phyloP scores from a whole-genome alignment of 2,797 vertebrate genomes.

The Hyperoplus immaculatus region DNA sequence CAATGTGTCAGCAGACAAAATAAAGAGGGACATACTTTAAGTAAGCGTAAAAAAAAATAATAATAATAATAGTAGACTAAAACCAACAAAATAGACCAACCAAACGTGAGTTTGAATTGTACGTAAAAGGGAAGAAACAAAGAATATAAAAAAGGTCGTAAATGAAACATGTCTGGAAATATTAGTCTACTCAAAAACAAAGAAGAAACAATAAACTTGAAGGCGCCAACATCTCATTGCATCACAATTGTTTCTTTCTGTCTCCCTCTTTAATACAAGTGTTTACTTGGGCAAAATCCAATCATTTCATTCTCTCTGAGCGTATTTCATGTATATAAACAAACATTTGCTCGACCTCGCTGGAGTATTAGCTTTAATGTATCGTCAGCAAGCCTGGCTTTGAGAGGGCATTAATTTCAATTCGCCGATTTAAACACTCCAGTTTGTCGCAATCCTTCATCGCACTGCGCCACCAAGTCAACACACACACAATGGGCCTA shows the following conservation, averaged over 20 bases:
- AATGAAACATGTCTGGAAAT: constrained; percentile 54
- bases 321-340: constrained; percentile 92
- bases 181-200: constrained; percentile 56
- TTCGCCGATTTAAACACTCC: constrained; percentile 96
- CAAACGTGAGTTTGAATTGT: neutral
- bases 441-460: constrained; percentile 95
- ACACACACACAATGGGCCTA: constrained; percentile 85
- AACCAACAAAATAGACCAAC: constrained; percentile 6
- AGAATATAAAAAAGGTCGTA: constrained; percentile 35
- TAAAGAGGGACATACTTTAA: constrained; percentile 43
- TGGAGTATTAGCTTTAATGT: constrained; percentile 92
- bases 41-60: constrained; percentile 18
- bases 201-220: constrained; percentile 57
- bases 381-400: constrained; percentile 92
- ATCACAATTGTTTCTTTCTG: constrained; percentile 69
- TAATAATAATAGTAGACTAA: constrained; percentile 1
- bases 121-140: constrained; percentile 10
- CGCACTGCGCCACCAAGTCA: constrained; percentile 84
- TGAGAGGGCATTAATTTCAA: constrained; percentile 98
- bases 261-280: constrained; percentile 73
- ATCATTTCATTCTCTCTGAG: constrained; percentile 80
- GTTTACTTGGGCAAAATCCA: constrained; percentile 79
- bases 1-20: constrained; percentile 66
- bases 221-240: constrained; percentile 54
- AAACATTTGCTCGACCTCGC: constrained; percentile 94